Evolutionary conservation across 2,113 vertebrate genomes (phyloP).

Genomic region (Prochilodus magdalenae): DNA sequence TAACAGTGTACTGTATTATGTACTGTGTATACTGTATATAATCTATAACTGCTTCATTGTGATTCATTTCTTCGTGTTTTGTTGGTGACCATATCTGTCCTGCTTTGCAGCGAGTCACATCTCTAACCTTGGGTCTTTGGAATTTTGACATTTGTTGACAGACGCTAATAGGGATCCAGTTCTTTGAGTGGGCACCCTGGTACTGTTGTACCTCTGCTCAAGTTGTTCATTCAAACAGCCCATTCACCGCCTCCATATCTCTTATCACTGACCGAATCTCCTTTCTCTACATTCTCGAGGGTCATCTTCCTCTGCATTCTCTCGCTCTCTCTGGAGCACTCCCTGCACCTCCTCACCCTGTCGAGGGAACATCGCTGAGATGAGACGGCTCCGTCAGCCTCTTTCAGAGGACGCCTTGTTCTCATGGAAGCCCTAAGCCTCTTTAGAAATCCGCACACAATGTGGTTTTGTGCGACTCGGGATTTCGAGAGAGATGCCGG

Average conservation of each 20-base stretch:
- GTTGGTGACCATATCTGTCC: too few species aligned
- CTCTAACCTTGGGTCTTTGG: too few species aligned
- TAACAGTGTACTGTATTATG: too few species aligned
- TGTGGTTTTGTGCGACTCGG: constrained; percentile 80
- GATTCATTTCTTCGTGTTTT: too few species aligned
- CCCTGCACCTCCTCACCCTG: constrained; percentile 27
- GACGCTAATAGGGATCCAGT: too few species aligned
- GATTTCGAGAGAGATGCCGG: constrained; percentile 40
- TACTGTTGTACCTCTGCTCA: too few species aligned
- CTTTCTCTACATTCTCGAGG: constrained; percentile 53
- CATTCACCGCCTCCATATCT: constrained; percentile 67
- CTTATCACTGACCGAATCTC: constrained; percentile 63
- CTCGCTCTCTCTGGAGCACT: constrained; percentile 55
- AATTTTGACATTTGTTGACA: too few species aligned
- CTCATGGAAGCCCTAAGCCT: constrained; percentile 84
- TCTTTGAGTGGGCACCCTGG: too few species aligned
- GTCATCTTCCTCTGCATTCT: constrained; percentile 73
- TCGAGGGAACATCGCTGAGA: neutral
- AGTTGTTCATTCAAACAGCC: constrained; percentile 10
- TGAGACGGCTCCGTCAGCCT: constrained; percentile 32
- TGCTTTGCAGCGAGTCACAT: too few species aligned
- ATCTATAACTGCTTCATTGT: too few species aligned
- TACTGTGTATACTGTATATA: too few species aligned
- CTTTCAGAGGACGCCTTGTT: constrained; percentile 59
- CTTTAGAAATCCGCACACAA: constrained; percentile 86